These are phyloP conservation scores for Cyanoramphus novaezelandiae DNA, from an alignment of 2,113 vertebrate genomes.

Conservation along the genomic window DNA sequence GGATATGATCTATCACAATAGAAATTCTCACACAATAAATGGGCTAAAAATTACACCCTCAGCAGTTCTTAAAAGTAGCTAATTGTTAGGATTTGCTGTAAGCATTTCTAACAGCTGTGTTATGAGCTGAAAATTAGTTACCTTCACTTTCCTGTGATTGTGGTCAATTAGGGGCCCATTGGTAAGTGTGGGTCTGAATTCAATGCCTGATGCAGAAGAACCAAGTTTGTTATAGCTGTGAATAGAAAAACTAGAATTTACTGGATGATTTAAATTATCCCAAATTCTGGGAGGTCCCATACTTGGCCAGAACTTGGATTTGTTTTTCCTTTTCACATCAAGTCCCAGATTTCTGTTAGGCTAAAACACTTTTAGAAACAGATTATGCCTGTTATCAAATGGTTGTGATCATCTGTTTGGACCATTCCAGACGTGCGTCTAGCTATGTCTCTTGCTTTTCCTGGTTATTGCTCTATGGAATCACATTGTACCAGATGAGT, in stretches of 20 bases:
- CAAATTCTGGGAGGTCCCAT: background rate
- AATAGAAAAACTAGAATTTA: background rate
- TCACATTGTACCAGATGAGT: rapidly evolving
- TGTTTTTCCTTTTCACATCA: rapidly evolving
- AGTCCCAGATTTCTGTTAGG: background rate
- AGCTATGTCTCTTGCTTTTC: background rate
- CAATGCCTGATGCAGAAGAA: background rate
- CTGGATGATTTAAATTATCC: background rate
- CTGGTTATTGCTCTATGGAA: background rate
- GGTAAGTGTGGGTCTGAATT: background rate
- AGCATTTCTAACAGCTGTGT: background rate
- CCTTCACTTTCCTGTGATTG: background rate
- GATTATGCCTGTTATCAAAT: background rate
- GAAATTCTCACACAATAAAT: background rate
- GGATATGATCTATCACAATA: background rate
- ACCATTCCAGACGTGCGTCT: rapidly evolving
- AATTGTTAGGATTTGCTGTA: background rate
- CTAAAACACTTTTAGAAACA: background rate
- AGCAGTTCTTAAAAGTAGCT: background rate
- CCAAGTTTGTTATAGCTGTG: background rate
- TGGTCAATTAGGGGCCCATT: background rate
- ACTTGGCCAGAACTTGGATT: background rate
- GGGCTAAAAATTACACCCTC: background rate
- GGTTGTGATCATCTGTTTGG: background rate
- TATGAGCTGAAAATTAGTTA: background rate